phyloP scores from a whole-genome alignment of 2,888 invertebrate genomes.

The Onchidella celtica region DNA sequence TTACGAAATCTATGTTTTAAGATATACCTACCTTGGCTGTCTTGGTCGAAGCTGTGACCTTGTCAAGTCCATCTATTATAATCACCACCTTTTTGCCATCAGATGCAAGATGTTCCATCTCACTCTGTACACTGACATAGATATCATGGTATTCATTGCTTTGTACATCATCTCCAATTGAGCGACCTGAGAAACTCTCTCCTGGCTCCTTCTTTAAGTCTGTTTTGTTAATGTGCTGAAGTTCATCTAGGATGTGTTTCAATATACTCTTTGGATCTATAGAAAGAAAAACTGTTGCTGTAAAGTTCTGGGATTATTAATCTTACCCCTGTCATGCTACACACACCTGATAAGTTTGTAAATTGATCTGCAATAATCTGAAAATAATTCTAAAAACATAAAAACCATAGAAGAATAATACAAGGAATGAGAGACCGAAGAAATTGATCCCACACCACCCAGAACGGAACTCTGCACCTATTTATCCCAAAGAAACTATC shows the following conservation, averaged over 20 bases:
- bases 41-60: constrained; percentile 37
- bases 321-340: no score
- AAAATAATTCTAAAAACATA: no score
- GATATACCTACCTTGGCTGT: constrained; percentile 50
- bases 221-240: constrained; percentile 49
- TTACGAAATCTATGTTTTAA: no score
- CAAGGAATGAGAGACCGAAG: no score
- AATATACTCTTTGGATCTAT: constrained; percentile 60
- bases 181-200: neutral
- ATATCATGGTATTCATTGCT: constrained; percentile 37
- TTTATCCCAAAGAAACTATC: no score
- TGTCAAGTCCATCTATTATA: constrained; percentile 49
- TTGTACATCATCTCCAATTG: constrained; percentile 28
- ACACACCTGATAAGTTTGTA: no score
- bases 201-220: constrained; percentile 18
- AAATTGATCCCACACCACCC: no score
- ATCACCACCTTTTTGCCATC: constrained; percentile 37
- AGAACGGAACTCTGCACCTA: no score
- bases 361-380: no score
- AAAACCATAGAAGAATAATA: no score
- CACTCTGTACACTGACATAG: constrained; percentile 44
- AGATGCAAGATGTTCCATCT: constrained; percentile 18
- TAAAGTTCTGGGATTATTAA: no score
- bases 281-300: constrained; percentile 36
- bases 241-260: constrained; percentile 55